A percentile compares a stretch with the other conserved stretches of the same genome.
These are phyloP conservation scores for Cirrhinus mrigala DNA, from an alignment of 2,797 vertebrate genomes.

Conservation along the genomic window DNA sequence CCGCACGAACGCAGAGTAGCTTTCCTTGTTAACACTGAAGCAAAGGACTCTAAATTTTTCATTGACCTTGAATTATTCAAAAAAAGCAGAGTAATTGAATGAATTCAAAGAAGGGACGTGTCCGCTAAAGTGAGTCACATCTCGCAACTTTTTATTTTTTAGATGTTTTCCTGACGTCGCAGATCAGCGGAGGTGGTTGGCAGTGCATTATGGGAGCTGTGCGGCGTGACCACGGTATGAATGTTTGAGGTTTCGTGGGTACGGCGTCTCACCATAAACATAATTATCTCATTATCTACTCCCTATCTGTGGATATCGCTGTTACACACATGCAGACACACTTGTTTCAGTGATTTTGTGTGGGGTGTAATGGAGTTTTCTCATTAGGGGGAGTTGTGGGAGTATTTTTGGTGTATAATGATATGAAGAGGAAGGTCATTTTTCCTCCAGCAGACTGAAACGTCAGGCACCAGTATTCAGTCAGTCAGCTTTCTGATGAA, in stretches of 20 bases:
- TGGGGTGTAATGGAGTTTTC: slow-evolving; percentile 75
- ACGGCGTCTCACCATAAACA: not conserved
- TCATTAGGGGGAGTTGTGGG: slow-evolving; percentile 71
- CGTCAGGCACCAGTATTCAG: slow-evolving; percentile 71
- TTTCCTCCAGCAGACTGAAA: slow-evolving; percentile 66
- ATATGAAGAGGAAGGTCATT: slow-evolving; percentile 68
- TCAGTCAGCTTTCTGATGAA: slow-evolving; percentile 74
- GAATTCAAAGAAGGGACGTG: slow-evolving; percentile 3
- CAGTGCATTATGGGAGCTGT: slow-evolving; percentile 21
- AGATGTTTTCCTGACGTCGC: not conserved
- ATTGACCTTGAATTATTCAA: slow-evolving; percentile 75
- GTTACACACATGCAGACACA: slow-evolving; percentile 16
- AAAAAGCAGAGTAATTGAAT: slow-evolving; percentile 34
- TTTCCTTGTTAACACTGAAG: slow-evolving; percentile 77
- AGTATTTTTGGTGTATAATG: slow-evolving; percentile 74
- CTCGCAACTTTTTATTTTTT: slow-evolving; percentile 6
- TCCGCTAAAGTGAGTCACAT: not conserved
- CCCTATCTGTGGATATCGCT: not conserved
- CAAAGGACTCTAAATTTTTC: slow-evolving; percentile 70
- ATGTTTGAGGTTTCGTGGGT: slow-evolving; percentile 16
- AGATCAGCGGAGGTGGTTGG: not conserved
- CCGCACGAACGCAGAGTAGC: slow-evolving; percentile 71
- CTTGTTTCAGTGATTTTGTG: slow-evolving; percentile 66
- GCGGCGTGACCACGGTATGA: not conserved
- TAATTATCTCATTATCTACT: slow-evolving; percentile 30